Evolutionary conservation across 2,113 vertebrate species (phyloP).

Genomic region (Chroicocephalus ridibundus): DNA sequence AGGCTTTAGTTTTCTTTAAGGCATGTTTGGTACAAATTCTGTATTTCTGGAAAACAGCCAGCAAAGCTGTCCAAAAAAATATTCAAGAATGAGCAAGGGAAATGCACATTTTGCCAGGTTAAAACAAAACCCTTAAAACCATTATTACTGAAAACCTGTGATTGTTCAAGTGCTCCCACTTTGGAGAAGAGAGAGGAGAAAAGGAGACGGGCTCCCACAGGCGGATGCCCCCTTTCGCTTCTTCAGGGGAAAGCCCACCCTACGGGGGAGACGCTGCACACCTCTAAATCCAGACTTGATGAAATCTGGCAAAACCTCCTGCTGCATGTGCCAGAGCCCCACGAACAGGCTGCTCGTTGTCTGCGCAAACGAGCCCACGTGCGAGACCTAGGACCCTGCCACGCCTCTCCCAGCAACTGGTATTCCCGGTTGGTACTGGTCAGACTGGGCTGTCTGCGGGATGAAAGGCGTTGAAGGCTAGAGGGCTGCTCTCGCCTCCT

Average conservation of each 20-base stretch:
- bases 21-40: not conserved
- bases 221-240: not conserved
- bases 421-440: not conserved
- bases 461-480: not conserved
- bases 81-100: not conserved
- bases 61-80: not conserved
- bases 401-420: not conserved
- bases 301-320: not conserved
- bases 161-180: not conserved
- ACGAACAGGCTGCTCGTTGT: rapidly evolving
- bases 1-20: not conserved
- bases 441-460: not conserved
- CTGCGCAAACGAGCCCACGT: not conserved
- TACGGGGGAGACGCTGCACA: not conserved
- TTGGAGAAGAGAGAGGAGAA: not conserved
- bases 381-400: not conserved
- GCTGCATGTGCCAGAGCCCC: not conserved
- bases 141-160: not conserved
- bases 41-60: not conserved
- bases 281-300: not conserved
- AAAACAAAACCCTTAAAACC: not conserved
- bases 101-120: not conserved
- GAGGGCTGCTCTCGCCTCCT: not conserved
- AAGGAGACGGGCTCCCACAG: not conserved
- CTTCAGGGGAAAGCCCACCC: not conserved